These are phyloP conservation scores for Chunga burmeisteri DNA, from an alignment of 2,113 vertebrate genomes.

Conservation along the genomic window DNA sequence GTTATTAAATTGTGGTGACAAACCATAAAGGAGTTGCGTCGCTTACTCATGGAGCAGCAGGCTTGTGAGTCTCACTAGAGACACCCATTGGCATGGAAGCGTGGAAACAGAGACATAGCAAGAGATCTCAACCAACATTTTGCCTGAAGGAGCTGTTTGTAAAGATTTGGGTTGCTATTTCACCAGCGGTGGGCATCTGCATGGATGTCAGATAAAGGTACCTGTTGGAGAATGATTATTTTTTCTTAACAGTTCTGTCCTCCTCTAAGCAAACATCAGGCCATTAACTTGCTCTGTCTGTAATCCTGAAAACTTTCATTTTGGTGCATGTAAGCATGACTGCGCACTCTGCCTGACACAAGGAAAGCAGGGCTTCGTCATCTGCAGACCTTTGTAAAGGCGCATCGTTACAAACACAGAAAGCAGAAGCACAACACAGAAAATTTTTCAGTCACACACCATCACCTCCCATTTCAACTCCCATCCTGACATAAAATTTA, in stretches of 20 bases:
- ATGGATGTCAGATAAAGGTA: not conserved
- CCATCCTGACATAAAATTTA: not conserved
- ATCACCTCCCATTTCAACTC: not conserved
- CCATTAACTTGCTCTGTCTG: not conserved
- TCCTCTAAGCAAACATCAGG: not conserved
- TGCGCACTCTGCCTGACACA: not conserved
- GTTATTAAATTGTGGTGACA: not conserved
- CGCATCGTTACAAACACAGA: not conserved
- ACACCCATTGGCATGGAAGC: not conserved
- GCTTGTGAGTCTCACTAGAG: rapidly evolving
- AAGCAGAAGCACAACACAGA: not conserved
- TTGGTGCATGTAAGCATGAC: not conserved
- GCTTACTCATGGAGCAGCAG: not conserved
- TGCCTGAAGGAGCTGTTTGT: not conserved
- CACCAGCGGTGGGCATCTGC: not conserved
- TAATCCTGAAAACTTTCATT: not conserved
- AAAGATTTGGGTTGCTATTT: not conserved
- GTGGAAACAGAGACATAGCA: not conserved
- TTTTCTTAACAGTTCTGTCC: not conserved
- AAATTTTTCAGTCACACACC: not conserved
- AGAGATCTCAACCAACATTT: not conserved
- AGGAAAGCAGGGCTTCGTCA: not conserved
- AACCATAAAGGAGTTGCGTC: not conserved
- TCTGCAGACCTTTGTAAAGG: not conserved
- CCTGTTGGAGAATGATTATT: not conserved